Base-by-base conservation (phyloP, 2,888 invertebrate species). In the Sinelater perroti region DNA sequence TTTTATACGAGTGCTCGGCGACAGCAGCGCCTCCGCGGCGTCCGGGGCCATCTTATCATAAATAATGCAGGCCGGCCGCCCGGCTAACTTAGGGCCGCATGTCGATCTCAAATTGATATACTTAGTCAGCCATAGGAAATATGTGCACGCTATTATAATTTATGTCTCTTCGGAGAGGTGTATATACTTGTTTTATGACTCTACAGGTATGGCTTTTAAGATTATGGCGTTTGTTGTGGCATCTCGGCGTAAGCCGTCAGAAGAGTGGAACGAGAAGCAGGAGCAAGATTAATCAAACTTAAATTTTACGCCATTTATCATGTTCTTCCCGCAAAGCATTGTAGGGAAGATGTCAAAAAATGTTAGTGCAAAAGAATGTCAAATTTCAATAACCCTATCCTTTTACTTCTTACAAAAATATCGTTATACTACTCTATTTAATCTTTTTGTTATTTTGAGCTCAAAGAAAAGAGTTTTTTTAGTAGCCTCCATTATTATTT, bases 1-100 rank as follows among this genome's bases (percentile, higher is more conserved):
- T 75, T 75, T 75, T 75, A 75, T 75, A 75, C 74, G 75, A 73
- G 72, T 73, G 71, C 68, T 67, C 67, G 69, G 72, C 70, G 72
- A 71, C 72, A 70, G 66, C 66, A 67, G 45, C 54, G 57, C 53
- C 57, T 57, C 55, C 50, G 56, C 65, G 65, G 60, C 59, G 59
- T 52, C 56, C 47, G 60, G 61, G 67, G 63, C 69, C 66, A 66
- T 71, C 72, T 72, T 71, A 70, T 68, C 70, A 70, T 75, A 72
- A 75, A 75, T 74, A 74, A 75, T 74, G 72, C 70, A 74, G 55
- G 49, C 51, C 60, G 58, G 44, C 53, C 56, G 56, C 58, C 45
- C 17, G 42, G 53, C 61, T 60, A 62, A 61, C 62, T 61, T 54
- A 56, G 58, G 58, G 36, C 60, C 54, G 64, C 56, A 64, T 64